Conservation (phyloP, 2,888 invertebrate genomes). For the Syrphus vitripennis region DNA sequence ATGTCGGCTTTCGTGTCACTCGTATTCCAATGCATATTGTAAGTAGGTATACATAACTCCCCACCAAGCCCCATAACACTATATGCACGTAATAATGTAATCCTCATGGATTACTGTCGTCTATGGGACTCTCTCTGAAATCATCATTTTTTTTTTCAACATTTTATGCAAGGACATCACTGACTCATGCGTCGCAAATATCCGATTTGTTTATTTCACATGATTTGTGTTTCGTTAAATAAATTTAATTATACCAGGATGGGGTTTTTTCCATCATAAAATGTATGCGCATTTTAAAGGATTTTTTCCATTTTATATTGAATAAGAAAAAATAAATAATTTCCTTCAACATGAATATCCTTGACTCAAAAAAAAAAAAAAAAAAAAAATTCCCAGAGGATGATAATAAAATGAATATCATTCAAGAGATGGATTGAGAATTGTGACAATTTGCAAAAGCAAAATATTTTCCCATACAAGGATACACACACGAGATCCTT, state of each 20-base stretch:
- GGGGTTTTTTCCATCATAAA: not conserved
- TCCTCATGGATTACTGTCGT: slow-evolving; percentile 48
- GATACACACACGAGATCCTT: slow-evolving; percentile 36
- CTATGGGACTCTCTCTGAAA: slow-evolving; percentile 14
- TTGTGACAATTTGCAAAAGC: slow-evolving; percentile 37
- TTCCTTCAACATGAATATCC: slow-evolving; percentile 9
- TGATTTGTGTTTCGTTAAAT: not conserved
- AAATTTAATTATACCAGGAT: slow-evolving; percentile 31
- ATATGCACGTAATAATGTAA: slow-evolving; percentile 41
- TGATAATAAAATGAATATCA: slow-evolving; percentile 24
- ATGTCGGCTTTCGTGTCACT: slow-evolving; percentile 27
- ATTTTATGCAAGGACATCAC: slow-evolving; percentile 41
- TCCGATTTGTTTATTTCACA: slow-evolving; percentile 49
- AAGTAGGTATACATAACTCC: not conserved
- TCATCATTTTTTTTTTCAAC: not conserved
- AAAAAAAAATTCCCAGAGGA: slow-evolving; percentile 6
- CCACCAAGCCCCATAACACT: not conserved
- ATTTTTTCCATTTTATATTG: not conserved
- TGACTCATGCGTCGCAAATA: not conserved
- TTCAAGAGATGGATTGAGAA: slow-evolving; percentile 34
- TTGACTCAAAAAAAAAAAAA: slow-evolving; percentile 11
- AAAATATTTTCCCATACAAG: slow-evolving; percentile 29
- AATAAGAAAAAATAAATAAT: not conserved
- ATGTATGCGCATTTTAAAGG: not conserved
- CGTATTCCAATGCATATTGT: not conserved